phyloP scores from a whole-genome alignment of 2,888 invertebrate species.

The Standfussiana lucernea region DNA sequence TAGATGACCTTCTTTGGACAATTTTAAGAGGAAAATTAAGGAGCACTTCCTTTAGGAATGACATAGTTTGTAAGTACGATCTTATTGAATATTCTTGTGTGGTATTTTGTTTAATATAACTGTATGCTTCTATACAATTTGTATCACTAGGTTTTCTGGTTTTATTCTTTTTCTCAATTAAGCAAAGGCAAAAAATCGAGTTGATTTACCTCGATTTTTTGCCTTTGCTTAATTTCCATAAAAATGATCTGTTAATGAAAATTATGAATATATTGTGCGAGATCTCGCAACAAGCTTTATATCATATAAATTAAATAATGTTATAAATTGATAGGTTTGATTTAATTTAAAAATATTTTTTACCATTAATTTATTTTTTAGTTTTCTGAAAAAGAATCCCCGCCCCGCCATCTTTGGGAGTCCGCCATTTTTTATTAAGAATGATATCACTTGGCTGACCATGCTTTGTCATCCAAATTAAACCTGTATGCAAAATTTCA shows the following conservation, averaged over 20 bases:
- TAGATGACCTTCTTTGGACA: neutral
- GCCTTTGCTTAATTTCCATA: neutral
- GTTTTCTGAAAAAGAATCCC: no score
- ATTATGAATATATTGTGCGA: no score
- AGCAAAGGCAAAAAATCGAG: no score
- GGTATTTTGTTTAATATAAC: neutral
- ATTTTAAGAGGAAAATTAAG: neutral
- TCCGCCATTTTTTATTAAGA: no score
- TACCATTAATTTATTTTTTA: no score
- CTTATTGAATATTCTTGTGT: neutral
- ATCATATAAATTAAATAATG: no score
- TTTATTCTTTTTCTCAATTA: no score
- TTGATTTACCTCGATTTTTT: neutral
- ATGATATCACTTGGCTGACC: no score
- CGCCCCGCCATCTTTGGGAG: no score
- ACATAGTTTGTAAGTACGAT: neutral
- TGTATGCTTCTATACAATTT: neutral
- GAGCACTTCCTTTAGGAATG: slow-evolving; percentile 4
- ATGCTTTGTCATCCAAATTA: neutral
- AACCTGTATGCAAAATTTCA: neutral
- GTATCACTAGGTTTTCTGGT: neutral
- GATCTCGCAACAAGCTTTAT: no score
- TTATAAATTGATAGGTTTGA: no score
- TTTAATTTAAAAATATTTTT: no score
- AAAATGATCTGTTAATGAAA: neutral